These are phyloP conservation scores for Helostoma temminkii DNA, from an alignment of 2,797 vertebrate genomes.

Conservation along the genomic window DNA sequence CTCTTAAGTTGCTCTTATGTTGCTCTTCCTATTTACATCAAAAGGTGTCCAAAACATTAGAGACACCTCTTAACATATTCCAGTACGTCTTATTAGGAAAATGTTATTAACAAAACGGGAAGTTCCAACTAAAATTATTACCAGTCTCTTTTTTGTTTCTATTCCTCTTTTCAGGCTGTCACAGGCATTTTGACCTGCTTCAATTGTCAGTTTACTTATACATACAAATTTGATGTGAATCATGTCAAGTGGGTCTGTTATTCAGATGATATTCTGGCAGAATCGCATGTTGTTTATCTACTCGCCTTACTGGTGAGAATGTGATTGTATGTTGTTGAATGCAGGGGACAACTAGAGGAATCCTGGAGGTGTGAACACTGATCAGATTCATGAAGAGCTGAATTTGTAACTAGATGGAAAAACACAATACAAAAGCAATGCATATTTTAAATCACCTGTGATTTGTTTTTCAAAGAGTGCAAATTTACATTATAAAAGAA, in stretches of 20 bases:
- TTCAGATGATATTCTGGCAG: slow-evolving; percentile 34
- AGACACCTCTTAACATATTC: too few relatives aligned
- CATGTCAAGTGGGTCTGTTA: slow-evolving; percentile 39
- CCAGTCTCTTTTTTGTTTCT: too few relatives aligned
- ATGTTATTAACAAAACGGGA: too few relatives aligned
- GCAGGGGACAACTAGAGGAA: slow-evolving; percentile 24
- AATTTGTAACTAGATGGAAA: slow-evolving; percentile 47
- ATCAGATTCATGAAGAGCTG: slow-evolving; percentile 47
- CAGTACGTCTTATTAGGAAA: too few relatives aligned
- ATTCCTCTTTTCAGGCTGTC: slow-evolving; percentile 21
- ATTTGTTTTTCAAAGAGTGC: slow-evolving; percentile 45
- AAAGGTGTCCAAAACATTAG: too few relatives aligned
- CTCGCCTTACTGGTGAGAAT: slow-evolving; percentile 29
- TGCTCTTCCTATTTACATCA: too few relatives aligned
- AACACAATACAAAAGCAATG: slow-evolving; percentile 28
- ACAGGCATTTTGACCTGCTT: slow-evolving; percentile 17
- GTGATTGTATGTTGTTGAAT: slow-evolving; percentile 41
- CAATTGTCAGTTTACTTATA: slow-evolving; percentile 24
- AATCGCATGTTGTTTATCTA: slow-evolving; percentile 42
- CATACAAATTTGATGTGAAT: slow-evolving; percentile 28
- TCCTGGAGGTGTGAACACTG: slow-evolving; percentile 21
- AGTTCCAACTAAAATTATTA: too few relatives aligned
- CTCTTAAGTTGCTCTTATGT: too few relatives aligned
- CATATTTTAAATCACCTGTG: slow-evolving; percentile 40
- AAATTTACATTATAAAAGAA: slow-evolving; percentile 25